A percentile compares a stretch with the other conserved stretches of the same genome.
phyloP scores from a whole-genome alignment of 2,113 vertebrate species.

The Salvelinus fontinalis region DNA sequence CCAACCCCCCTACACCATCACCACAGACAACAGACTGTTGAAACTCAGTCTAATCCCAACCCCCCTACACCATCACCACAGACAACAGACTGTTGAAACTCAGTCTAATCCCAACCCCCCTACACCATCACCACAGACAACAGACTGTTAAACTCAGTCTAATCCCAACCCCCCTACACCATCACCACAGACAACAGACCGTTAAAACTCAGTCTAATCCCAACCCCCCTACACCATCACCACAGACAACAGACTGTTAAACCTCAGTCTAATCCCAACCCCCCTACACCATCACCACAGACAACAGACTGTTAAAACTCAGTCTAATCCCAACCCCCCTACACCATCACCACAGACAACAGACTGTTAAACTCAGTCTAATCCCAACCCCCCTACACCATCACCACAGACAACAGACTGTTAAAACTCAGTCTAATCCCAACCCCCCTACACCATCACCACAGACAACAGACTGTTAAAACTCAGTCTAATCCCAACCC shows the following conservation, averaged over 20 bases:
- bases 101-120: slow-evolving; percentile 39
- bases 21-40: background rate
- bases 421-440: too few species aligned
- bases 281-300: too few species aligned
- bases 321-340: slow-evolving; percentile 37
- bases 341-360: background rate
- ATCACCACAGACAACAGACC: background rate
- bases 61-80: too few species aligned
- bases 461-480: too few species aligned
- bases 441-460: too few species aligned
- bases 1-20: background rate
- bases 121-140: background rate
- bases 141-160: slow-evolving; percentile 43
- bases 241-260: slow-evolving; percentile 16
- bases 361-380: slow-evolving; percentile 41
- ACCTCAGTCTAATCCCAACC: too few species aligned
- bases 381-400: slow-evolving; percentile 23
- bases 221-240: too few species aligned
- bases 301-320: slow-evolving; percentile 37
- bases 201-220: slow-evolving; percentile 55
- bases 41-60: slow-evolving; percentile 52
- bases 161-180: slow-evolving; percentile 27
- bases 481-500: slow-evolving; percentile 46
- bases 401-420: too few species aligned
- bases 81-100: slow-evolving; percentile 27